Conservation (phyloP, 2,888 invertebrate species). For the Carpatolechia fugitivella region DNA sequence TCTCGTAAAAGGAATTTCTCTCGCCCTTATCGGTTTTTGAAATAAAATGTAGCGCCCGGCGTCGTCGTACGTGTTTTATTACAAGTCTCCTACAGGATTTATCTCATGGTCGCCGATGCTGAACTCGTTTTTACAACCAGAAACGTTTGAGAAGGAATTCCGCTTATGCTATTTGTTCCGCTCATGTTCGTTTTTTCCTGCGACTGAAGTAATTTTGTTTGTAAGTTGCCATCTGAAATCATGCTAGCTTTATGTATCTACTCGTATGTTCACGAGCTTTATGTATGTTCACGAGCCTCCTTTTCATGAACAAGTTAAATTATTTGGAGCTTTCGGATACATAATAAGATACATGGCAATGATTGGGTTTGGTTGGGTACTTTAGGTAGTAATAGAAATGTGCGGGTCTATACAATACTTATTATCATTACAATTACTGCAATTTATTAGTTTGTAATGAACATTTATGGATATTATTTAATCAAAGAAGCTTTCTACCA, state of each 20-base stretch:
- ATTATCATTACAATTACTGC: too few relatives aligned
- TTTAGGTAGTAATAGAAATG: background rate
- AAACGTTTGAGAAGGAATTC: slow-evolving; percentile 56
- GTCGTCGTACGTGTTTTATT: slow-evolving; percentile 76
- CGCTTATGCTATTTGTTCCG: slow-evolving; percentile 53
- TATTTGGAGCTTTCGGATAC: background rate
- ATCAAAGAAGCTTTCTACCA: background rate
- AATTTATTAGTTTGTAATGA: too few relatives aligned
- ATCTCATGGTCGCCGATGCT: slow-evolving; percentile 63
- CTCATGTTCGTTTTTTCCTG: slow-evolving; percentile 39
- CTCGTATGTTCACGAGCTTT: too few relatives aligned
- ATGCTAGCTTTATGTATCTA: background rate
- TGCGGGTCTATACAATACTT: too few relatives aligned
- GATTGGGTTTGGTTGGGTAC: too few relatives aligned
- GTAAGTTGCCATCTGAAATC: slow-evolving; percentile 10
- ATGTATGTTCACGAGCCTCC: too few relatives aligned
- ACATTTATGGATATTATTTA: background rate
- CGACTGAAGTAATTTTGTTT: slow-evolving; percentile 22
- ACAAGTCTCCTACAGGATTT: slow-evolving; percentile 72
- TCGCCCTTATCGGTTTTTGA: slow-evolving; percentile 76
- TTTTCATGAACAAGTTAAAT: background rate
- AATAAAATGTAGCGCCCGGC: slow-evolving; percentile 75
- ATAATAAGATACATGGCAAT: background rate
- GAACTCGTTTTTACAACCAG: slow-evolving; percentile 53
- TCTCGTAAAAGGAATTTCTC: slow-evolving; percentile 77